Conservation (phyloP, 2,888 invertebrate species). For the Hirtodrosophila trivittata region DNA sequence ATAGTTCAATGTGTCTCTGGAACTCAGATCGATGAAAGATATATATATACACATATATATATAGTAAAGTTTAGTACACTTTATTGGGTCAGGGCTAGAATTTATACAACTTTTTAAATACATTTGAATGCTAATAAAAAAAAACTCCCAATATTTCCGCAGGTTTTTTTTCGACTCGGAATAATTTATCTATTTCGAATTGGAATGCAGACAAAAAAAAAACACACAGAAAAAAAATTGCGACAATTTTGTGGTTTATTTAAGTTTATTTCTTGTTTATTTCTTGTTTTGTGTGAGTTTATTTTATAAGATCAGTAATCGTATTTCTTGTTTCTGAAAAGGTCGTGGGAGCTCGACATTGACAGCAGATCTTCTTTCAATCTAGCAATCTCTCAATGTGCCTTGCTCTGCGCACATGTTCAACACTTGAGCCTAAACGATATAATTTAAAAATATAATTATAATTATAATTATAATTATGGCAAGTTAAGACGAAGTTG, state of each 20-base stretch:
- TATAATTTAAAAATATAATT: constrained; percentile 1
- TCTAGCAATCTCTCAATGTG: constrained; percentile 17
- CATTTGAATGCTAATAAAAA: no score
- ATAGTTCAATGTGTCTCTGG: no score
- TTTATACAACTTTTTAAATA: no score
- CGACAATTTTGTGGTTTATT: constrained; percentile 20
- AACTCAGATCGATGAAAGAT: no score
- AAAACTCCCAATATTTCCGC: constrained; percentile 15
- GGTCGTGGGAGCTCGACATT: constrained; percentile 72
- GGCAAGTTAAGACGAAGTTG: constrained; percentile 6
- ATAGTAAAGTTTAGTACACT: no score
- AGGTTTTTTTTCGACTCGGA: constrained; percentile 3
- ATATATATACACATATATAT: no score
- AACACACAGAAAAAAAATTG: not conserved
- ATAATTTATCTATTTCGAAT: constrained; percentile 12
- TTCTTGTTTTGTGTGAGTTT: constrained; percentile 13
- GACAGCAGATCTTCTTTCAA: constrained; percentile 37
- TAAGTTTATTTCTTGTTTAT: constrained; percentile 11
- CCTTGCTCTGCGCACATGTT: no score
- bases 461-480: constrained; percentile 24
- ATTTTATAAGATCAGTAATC: constrained; percentile 28
- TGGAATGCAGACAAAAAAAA: constrained; percentile 19
- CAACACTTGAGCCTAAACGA: not conserved
- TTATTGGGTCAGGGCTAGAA: no score
- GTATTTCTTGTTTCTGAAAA: constrained; percentile 36